phyloP scores from a whole-genome alignment of 2,797 vertebrate genomes.

The Sternarchorhynchus goeldii region DNA sequence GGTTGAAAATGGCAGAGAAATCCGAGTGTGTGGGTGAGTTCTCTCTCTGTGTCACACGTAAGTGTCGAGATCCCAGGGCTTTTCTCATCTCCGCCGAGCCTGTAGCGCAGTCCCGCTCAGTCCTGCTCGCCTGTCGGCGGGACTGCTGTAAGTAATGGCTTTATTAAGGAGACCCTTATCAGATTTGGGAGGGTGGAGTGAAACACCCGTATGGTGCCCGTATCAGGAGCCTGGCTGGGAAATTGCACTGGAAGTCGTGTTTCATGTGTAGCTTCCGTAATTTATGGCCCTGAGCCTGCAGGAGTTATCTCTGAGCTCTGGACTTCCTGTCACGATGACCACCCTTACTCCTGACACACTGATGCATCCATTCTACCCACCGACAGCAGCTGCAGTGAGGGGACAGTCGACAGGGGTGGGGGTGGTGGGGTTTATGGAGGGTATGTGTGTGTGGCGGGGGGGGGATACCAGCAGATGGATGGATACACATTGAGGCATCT shows the following conservation, averaged over 20 bases:
- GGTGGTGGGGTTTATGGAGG: background rate
- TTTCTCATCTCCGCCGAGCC: slow-evolving; percentile 1
- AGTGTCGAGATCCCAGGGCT: background rate
- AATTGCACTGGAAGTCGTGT: slow-evolving; percentile 43
- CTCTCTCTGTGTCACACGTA: background rate
- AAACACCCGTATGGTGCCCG: slow-evolving; percentile 31
- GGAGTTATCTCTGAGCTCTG: slow-evolving; percentile 46
- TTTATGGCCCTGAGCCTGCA: slow-evolving; percentile 41
- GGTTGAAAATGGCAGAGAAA: slow-evolving; percentile 19
- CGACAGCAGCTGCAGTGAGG: slow-evolving; percentile 54
- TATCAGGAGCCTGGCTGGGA: slow-evolving; percentile 35
- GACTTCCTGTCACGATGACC: slow-evolving; percentile 50
- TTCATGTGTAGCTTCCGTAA: slow-evolving; percentile 46
- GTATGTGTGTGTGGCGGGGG: background rate
- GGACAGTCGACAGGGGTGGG: slow-evolving; percentile 36
- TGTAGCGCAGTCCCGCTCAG: slow-evolving; percentile 15
- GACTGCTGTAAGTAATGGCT: slow-evolving; percentile 20
- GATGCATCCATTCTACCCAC: slow-evolving; percentile 54
- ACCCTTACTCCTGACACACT: slow-evolving; percentile 37
- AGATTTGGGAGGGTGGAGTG: slow-evolving; percentile 20
- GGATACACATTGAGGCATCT: slow-evolving; percentile 60
- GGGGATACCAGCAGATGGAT: slow-evolving; percentile 61
- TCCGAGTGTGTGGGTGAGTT: slow-evolving; percentile 4
- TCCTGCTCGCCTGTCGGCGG: background rate
- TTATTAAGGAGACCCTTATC: slow-evolving; percentile 36